phyloP scores from a whole-genome alignment of 2,113 vertebrate genomes.

The Jacana jacana region DNA sequence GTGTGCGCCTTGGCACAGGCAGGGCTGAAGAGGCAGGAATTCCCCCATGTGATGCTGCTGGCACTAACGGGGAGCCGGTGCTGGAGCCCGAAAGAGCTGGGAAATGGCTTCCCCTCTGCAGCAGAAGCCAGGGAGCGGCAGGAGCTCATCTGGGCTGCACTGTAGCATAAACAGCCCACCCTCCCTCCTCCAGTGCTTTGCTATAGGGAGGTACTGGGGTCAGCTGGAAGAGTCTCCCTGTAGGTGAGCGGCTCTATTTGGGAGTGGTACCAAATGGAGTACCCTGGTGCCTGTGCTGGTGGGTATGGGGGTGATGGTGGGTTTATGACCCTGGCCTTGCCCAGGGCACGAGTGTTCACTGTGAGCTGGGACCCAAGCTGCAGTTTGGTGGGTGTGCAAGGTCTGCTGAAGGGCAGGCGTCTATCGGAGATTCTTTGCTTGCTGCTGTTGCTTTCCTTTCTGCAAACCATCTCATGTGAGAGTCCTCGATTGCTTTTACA shows the following conservation, averaged over 20 bases:
- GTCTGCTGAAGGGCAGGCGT: background rate
- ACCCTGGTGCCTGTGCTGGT: background rate
- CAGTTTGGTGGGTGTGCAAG: background rate
- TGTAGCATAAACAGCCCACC: background rate
- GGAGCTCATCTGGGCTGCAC: background rate
- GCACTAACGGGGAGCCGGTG: background rate
- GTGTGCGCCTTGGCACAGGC: conserved; percentile 24
- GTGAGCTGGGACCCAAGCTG: background rate
- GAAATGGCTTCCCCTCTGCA: background rate
- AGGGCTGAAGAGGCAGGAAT: conserved; percentile 33
- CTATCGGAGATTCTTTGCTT: background rate
- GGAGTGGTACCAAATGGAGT: no score
- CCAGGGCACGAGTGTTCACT: fast-evolving
- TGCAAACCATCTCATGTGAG: background rate
- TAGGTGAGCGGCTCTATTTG: background rate
- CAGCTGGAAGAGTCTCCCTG: background rate
- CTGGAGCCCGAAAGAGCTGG: background rate
- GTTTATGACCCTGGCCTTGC: background rate
- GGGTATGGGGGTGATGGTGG: background rate
- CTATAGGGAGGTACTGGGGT: background rate
- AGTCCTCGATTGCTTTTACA: background rate
- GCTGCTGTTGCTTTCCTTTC: background rate
- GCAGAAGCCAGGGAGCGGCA: background rate
- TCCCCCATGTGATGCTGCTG: background rate
- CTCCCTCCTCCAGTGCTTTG: background rate